phyloP scores from a whole-genome alignment of 2,113 vertebrate species.

The Thomomys bottae region DNA sequence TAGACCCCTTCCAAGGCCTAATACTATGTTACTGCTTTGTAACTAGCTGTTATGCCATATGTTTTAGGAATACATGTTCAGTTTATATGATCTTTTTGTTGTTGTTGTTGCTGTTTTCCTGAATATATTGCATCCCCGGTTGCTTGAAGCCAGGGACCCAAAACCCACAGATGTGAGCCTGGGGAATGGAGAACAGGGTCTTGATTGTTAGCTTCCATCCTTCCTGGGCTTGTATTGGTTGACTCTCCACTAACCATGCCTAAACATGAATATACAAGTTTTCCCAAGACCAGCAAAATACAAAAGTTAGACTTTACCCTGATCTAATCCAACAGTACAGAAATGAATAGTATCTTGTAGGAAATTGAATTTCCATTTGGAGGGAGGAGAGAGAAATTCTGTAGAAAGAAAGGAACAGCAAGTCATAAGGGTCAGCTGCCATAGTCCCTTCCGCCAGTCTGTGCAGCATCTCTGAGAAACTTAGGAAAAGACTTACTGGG shows the following conservation, averaged over 20 bases:
- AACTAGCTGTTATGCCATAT: neutral
- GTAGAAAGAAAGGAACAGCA: neutral
- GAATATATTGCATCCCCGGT: neutral
- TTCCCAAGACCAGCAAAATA: neutral
- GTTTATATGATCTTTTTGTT: neutral
- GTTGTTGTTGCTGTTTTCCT: too few relatives aligned
- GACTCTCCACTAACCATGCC: neutral
- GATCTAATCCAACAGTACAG: neutral
- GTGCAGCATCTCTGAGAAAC: neutral
- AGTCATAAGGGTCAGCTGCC: neutral
- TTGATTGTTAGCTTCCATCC: neutral
- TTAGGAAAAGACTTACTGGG: neutral
- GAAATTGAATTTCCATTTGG: neutral
- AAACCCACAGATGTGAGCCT: neutral
- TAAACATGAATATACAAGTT: neutral
- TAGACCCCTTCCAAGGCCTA: neutral
- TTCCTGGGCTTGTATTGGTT: neutral
- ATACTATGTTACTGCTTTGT: neutral
- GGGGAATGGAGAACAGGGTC: neutral
- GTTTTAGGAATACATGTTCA: neutral
- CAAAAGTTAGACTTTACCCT: neutral
- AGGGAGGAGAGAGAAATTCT: neutral
- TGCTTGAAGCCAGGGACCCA: neutral
- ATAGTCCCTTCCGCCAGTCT: neutral
- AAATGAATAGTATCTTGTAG: neutral